Evolutionary conservation across 2,888 invertebrate species (phyloP).

Genomic region (Gastrophysa polygoni): DNA sequence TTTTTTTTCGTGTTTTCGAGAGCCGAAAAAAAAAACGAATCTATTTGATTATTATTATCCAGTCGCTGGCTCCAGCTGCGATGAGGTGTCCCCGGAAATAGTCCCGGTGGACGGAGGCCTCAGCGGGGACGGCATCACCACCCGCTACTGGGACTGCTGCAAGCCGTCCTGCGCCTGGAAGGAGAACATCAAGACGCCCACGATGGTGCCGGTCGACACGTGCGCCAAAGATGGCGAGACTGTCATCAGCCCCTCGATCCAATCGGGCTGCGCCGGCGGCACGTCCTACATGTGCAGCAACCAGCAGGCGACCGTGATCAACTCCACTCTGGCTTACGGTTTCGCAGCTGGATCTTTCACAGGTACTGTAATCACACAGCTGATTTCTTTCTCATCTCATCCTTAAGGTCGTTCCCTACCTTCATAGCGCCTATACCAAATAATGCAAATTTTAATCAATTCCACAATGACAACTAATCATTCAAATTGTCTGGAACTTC

Average conservation of each 20-base stretch:
- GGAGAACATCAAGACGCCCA: constrained; percentile 26
- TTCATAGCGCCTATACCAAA: too few relatives aligned
- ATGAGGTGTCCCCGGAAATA: constrained; percentile 18
- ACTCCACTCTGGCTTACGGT: constrained; percentile 25
- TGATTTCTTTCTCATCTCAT: background rate
- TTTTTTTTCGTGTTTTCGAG: too few relatives aligned
- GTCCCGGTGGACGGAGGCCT: constrained; percentile 30
- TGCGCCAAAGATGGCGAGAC: constrained; percentile 31
- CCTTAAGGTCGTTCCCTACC: too few relatives aligned
- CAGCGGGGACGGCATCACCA: constrained; percentile 34
- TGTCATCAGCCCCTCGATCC: background rate
- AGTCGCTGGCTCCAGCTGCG: background rate
- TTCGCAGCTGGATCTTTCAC: constrained; percentile 29
- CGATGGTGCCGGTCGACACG: constrained; percentile 24
- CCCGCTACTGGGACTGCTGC: constrained; percentile 40
- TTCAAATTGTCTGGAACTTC: too few relatives aligned
- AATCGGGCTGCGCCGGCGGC: constrained; percentile 28
- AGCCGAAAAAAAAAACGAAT: too few relatives aligned
- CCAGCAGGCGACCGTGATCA: constrained; percentile 29
- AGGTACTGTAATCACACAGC: too few relatives aligned
- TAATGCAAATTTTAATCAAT: too few relatives aligned
- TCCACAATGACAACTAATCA: too few relatives aligned
- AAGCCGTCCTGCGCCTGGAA: constrained; percentile 37
- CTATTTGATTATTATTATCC: background rate
- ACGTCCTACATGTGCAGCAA: constrained; percentile 31